These are phyloP conservation scores for Triops cancriformis DNA, from an alignment of 1,140 invertebrate species.

Conservation along the genomic window DNA sequence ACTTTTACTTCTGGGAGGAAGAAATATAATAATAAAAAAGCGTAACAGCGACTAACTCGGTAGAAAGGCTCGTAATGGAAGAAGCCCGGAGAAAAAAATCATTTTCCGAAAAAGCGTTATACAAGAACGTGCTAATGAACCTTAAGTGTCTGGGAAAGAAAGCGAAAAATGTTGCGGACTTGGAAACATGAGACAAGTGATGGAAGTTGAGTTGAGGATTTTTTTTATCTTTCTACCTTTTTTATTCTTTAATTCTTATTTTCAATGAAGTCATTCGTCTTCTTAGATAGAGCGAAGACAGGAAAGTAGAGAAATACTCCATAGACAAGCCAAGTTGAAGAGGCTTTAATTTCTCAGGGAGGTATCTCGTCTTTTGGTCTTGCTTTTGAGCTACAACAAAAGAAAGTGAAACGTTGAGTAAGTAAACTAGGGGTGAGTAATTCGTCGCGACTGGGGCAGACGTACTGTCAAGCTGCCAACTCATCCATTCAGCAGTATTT, in stretches of 20 bases:
- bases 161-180: too few species aligned
- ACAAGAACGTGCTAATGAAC: slow-evolving; percentile 1
- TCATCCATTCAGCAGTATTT: not conserved
- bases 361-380: not conserved
- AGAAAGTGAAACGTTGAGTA: not conserved
- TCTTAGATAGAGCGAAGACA: not conserved
- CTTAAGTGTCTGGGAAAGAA: not conserved
- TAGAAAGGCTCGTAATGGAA: not conserved
- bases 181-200: too few species aligned
- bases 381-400: not conserved
- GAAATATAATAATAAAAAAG: not conserved
- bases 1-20: not conserved
- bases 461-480: not conserved
- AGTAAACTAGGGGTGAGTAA: not conserved
- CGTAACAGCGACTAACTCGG: not conserved
- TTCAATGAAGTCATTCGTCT: not conserved
- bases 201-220: too few species aligned
- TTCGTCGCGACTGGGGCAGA: not conserved
- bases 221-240: too few species aligned
- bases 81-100: not conserved
- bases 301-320: not conserved
- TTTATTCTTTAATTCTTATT: too few species aligned
- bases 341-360: not conserved
- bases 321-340: not conserved
- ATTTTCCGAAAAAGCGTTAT: not conserved